A percentile compares a stretch with the other conserved stretches of the same genome.
phyloP scores from a whole-genome alignment of 2,888 invertebrate genomes.

The Calliopum simillimum region DNA sequence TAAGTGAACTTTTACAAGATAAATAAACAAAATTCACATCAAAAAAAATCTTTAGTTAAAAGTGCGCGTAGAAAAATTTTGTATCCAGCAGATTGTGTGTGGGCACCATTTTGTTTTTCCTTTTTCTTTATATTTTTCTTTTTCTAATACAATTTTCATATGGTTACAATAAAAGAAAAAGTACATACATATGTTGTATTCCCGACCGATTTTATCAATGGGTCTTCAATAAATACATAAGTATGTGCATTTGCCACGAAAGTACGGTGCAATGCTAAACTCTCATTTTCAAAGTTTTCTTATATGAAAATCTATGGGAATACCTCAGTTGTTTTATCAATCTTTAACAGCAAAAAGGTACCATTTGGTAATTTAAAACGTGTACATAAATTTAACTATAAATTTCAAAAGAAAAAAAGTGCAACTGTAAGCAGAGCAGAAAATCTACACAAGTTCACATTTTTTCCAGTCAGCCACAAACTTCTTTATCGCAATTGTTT shows the following conservation, averaged over 20 bases:
- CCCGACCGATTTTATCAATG: no score
- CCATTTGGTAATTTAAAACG: conserved; percentile 34
- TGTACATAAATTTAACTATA: no score
- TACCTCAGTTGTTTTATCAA: conserved; percentile 5
- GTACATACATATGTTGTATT: no score
- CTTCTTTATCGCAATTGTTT: conserved; percentile 8
- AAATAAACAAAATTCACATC: no score
- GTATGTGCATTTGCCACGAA: no score
- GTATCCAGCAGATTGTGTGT: background rate
- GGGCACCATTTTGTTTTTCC: conserved; percentile 41
- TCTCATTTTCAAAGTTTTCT: background rate
- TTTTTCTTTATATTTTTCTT: conserved; percentile 17
- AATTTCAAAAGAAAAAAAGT: conserved; percentile 32
- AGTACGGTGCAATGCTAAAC: no score
- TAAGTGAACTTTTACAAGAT: no score
- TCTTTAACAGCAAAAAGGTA: conserved; percentile 22
- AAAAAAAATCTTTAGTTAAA: no score
- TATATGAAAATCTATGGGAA: conserved; percentile 14
- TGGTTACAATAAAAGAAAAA: background rate
- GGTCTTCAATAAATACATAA: no score
- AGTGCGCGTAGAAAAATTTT: no score
- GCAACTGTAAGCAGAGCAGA: conserved; percentile 50
- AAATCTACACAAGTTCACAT: conserved; percentile 21
- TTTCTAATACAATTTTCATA: background rate
- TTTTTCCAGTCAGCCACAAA: background rate